Percentiles rank a stretch among this genome's conserved stretches.
Conservation (phyloP, 30 jellyfish, hydroid and myxozoan species). For the Euphysa ruthae region DNA sequence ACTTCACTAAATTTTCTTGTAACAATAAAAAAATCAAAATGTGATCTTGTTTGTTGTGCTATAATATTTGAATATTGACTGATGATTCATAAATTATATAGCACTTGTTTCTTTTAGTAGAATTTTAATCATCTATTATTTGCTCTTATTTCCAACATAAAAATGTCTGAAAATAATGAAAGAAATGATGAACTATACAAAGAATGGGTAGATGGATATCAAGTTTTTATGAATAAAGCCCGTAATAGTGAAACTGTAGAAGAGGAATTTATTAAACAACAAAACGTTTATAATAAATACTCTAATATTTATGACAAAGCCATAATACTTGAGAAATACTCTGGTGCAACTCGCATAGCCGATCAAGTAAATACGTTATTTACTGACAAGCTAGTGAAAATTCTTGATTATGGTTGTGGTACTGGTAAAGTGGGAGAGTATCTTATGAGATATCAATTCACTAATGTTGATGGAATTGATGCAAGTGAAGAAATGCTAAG, state of each 20-base stretch:
- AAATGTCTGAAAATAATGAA: too few relatives aligned
- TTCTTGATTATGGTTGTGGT: conserved; percentile 41
- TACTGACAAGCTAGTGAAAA: conserved; percentile 2
- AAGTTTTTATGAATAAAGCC: conserved; percentile 6
- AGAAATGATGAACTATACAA: conserved; percentile 13
- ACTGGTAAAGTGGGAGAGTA: conserved; percentile 26
- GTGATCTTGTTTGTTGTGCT: too few relatives aligned
- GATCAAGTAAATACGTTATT: background rate
- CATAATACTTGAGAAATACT: background rate
- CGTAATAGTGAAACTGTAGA: background rate
- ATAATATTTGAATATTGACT: too few relatives aligned
- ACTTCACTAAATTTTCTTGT: too few relatives aligned
- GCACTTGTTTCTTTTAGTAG: too few relatives aligned
- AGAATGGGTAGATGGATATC: conserved; percentile 29
- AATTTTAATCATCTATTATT: too few relatives aligned
- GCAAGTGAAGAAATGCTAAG: conserved; percentile 5
- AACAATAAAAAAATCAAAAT: too few relatives aligned
- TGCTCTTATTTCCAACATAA: too few relatives aligned
- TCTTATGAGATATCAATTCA: conserved; percentile 3
- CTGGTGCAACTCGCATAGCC: conserved; percentile 25
- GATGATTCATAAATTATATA: too few relatives aligned
- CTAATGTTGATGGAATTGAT: conserved; percentile 25
- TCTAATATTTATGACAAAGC: conserved; percentile 19
- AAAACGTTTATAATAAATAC: conserved; percentile 2
- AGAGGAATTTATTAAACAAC: conserved; percentile 13